Conservation (phyloP, 2,113 vertebrate species). For the Atlantisia rogersi region DNA sequence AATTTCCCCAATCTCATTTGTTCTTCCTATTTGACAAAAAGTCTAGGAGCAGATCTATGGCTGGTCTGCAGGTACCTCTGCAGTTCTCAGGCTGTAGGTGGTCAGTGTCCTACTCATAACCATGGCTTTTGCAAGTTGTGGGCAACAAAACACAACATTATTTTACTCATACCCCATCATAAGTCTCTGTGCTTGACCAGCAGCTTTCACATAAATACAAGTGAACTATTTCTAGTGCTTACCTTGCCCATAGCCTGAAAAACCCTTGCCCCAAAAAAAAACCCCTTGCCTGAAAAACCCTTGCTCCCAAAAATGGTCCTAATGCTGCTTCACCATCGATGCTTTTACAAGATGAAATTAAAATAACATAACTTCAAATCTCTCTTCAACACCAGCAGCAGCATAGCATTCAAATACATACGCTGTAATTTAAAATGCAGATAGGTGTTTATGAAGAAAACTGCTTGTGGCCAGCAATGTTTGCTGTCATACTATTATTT, state of each 20-base stretch:
- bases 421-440: background rate
- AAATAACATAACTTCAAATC: background rate
- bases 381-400: background rate
- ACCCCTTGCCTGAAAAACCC: background rate
- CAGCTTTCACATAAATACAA: background rate
- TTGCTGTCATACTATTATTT: background rate
- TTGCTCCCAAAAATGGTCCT: background rate
- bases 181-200: background rate
- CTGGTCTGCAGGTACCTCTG: background rate
- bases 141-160: background rate
- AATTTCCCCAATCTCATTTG: background rate
- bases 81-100: background rate
- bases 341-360: background rate
- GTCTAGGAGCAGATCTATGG: rapidly evolving
- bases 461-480: background rate
- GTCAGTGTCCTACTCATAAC: background rate
- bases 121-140: background rate
- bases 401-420: background rate
- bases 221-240: background rate
- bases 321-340: background rate
- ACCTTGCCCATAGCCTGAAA: background rate
- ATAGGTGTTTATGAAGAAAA: background rate
- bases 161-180: background rate
- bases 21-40: background rate
- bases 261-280: background rate